A percentile compares a stretch with the other conserved stretches of the same genome.
Evolutionary conservation across 2,888 invertebrate genomes (phyloP).

Genomic region (Sicus ferrugineus): DNA sequence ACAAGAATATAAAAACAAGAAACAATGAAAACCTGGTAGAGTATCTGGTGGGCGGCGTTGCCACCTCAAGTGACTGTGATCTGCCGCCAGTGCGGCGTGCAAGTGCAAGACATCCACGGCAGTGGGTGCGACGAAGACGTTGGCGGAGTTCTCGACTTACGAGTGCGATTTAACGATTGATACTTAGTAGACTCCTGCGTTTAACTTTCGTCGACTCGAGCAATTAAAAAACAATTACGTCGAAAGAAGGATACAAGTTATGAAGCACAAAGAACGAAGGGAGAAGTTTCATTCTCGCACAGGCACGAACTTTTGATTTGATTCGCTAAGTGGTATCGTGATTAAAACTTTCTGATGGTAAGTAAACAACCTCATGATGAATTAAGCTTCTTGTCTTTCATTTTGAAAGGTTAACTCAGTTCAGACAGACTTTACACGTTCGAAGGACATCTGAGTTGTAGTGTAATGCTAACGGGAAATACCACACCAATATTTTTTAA

Average conservation of each 20-base stretch:
- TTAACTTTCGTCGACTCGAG: neutral
- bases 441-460: too few relatives aligned
- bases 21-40: neutral
- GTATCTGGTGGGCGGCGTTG: neutral
- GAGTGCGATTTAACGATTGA: conserved; percentile 2
- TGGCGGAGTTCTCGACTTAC: neutral
- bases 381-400: too few relatives aligned
- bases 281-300: too few relatives aligned
- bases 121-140: conserved; percentile 11
- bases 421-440: too few relatives aligned
- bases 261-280: neutral
- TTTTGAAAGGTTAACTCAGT: too few relatives aligned
- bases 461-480: too few relatives aligned
- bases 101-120: neutral
- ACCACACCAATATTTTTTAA: too few relatives aligned
- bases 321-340: too few relatives aligned
- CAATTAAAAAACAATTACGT: neutral
- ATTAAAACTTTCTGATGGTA: too few relatives aligned
- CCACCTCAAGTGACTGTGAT: neutral
- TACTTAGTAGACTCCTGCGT: neutral
- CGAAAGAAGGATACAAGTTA: neutral
- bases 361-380: too few relatives aligned
- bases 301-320: too few relatives aligned
- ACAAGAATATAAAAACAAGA: neutral
- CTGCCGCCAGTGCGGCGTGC: neutral